Evolutionary conservation across 2,888 invertebrate species (phyloP).

Genomic region (Drosophila diplacantha): DNA sequence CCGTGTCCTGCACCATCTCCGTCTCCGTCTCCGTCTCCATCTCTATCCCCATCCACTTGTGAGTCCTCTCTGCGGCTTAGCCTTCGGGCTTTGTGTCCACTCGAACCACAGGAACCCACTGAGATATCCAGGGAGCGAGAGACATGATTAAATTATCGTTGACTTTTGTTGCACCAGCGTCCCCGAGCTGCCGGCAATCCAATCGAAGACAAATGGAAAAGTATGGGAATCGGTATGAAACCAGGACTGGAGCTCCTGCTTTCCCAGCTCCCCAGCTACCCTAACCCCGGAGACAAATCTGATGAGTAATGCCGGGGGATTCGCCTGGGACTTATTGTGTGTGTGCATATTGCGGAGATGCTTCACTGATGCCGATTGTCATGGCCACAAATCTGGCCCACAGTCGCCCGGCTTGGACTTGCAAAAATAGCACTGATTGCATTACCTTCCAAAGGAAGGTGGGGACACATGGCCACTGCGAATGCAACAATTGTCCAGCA

Average conservation of each 20-base stretch:
- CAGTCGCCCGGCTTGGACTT: not conserved
- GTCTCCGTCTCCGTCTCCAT: not conserved
- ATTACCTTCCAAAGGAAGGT: not conserved
- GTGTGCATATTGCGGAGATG: conserved; percentile 21
- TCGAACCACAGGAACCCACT: conserved; percentile 3
- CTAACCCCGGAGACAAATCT: conserved; percentile 13
- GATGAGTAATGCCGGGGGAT: conserved; percentile 19
- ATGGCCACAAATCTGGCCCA: conserved; percentile 13
- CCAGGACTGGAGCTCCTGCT: not conserved
- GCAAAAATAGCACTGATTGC: conserved; percentile 5
- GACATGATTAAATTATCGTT: conserved; percentile 41
- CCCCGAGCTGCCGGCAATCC: conserved; percentile 22
- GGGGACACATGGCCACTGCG: too few relatives aligned
- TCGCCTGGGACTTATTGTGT: conserved; percentile 25
- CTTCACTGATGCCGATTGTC: conserved; percentile 14
- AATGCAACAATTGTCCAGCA: not conserved
- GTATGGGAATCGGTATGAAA: not conserved
- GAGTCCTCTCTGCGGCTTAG: conserved; percentile 25
- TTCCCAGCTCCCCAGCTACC: too few relatives aligned
- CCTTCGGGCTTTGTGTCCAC: conserved; percentile 34
- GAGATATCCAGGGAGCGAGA: conserved; percentile 10
- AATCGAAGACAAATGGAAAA: conserved; percentile 29
- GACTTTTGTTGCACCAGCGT: conserved; percentile 28
- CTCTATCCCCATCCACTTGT: not conserved
- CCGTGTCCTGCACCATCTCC: not conserved